Base-by-base conservation (phyloP, 1,140 invertebrate species). In the Saxidomus purpurata region DNA sequence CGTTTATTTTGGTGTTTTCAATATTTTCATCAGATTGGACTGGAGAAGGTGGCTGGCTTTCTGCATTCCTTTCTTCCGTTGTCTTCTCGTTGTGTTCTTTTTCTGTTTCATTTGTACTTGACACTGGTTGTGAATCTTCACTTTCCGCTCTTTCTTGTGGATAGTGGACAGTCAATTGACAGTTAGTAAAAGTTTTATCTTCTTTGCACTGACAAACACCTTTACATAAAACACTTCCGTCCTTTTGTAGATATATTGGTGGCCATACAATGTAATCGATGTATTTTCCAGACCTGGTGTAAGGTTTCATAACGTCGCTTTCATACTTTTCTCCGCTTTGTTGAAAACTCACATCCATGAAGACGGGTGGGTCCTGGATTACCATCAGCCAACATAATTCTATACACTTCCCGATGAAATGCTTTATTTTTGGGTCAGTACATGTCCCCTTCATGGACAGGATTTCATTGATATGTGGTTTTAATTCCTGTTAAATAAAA, bases 371-470 rank as follows among this genome's bases (percentile, higher is more conserved):
- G n/a, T 76, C 71, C 38, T 76, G 71, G n/a, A 76, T 49, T 40
- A 43, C 71, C 71, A 76, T 76, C 22, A 76, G 40, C 71, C 71
- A 76, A 76, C 40, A 76, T 4, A 76, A 28, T 25, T 76, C 71
- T n/a, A 76, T 25, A 43, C 59, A 9, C 1, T 28, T 63, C 3
- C 28, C 28, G 3, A 63, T 0, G 28, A 63, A 63, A 22, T 9
- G 1, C 28, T 63, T 28, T 25, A 63, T 28, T 63, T 15, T 63
- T n/a, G 9, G 6, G 28, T 28, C 25, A 11, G 19, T 9, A 25
- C 59, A 25, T 28, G 19, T 19, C 8, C n/a, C 9, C n/a, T 25
- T 28, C 15, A 63, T 63, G n/a, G 8, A 25, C 4, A 4, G 28
- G 11, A 9, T 1, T 1, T n/a, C 28, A 4, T n/a, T 28, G 4